These are phyloP conservation scores for Drosophila melanocephala DNA, from an alignment of 2,888 invertebrate genomes.

Conservation along the genomic window DNA sequence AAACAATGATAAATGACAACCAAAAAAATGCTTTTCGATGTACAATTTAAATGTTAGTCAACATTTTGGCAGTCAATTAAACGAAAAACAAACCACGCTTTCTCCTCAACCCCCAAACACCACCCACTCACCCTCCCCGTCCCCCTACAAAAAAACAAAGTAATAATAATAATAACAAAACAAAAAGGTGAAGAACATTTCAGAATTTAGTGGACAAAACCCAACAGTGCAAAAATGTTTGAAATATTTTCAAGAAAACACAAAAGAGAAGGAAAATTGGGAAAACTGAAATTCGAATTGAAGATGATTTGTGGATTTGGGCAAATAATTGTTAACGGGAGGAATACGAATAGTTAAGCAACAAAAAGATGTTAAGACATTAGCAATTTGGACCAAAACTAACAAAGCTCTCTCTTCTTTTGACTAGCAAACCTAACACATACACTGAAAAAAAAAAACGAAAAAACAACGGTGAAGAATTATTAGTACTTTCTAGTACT, in stretches of 20 bases:
- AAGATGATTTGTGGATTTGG: constrained; percentile 6
- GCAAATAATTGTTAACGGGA: constrained; percentile 24
- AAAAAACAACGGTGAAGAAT: neutral
- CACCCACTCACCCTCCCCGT: neutral
- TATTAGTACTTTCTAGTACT: constrained; percentile 4
- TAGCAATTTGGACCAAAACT: constrained; percentile 75
- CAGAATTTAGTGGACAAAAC: constrained; percentile 5
- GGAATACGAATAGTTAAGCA: constrained; percentile 19
- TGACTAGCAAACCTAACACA: neutral
- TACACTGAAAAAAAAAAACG: constrained; percentile 20
- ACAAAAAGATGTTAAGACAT: constrained; percentile 29
- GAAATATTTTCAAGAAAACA: constrained; percentile 6
- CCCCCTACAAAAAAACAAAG: neutral
- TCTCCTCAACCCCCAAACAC: constrained; percentile 11
- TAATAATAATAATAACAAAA: constrained; percentile 15
- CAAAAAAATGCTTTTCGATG: constrained; percentile 53
- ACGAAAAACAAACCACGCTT: constrained; percentile 38
- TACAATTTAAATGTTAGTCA: constrained; percentile 56
- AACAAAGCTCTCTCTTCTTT: constrained; percentile 33
- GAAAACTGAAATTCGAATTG: constrained; percentile 1
- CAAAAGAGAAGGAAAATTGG: neutral
- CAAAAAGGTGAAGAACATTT: constrained; percentile 1
- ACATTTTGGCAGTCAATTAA: constrained; percentile 77
- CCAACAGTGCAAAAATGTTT: constrained; percentile 30
- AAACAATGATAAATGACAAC: constrained; percentile 9